Evolutionary conservation across 2,797 vertebrate genomes (phyloP), one percentile per base, ranked within the genome.

Genomic region (Monodelphis domestica): DNA sequence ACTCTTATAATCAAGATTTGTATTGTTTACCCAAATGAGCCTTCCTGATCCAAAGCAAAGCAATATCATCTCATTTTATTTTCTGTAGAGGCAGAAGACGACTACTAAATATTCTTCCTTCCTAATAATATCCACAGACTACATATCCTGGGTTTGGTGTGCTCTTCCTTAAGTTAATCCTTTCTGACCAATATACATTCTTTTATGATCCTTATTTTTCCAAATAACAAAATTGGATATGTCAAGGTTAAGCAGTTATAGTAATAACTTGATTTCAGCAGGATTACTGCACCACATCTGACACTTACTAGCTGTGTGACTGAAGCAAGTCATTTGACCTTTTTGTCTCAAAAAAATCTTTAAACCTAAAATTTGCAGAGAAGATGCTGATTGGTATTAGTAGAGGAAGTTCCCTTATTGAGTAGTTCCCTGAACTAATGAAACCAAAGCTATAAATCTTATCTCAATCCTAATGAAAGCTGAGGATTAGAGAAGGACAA

Each of bases 131-230:
- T 89, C 14, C 56, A 28, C 57, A 63, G 45, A 78, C n/a, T 45
- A 94, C 89, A 63, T 94, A n/a, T 53, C 53, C 33, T 52, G 30
- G 52, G 4, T 90, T 1, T 93, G 38, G 91, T 92, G 52, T 91
- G 17, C 53, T 91, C 33, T 33, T 88, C 10, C 1, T 38, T 30
- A 54, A 4, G 63, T 21, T 7, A 92, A 55, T 78, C 38, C 30
- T 95, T 90, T 89, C 63, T 45, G 91, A 53, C 51, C 54, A 63
- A 59, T 55, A 30, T 11, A 28, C 17, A 0, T 1, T 78, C 53
- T 91, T 2, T 92, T 45, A 91, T 89, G 90, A 55, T 59, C 7
- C 84, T 0, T 5, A 50, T 53, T 92, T 91, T 84, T 88, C 4
- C 59, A 21, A 78, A 93, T 84, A 38, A 1, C 57, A 89, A 94